Base-by-base conservation (phyloP, 23 tunicate species). In the Trididemnum miniatum region DNA sequence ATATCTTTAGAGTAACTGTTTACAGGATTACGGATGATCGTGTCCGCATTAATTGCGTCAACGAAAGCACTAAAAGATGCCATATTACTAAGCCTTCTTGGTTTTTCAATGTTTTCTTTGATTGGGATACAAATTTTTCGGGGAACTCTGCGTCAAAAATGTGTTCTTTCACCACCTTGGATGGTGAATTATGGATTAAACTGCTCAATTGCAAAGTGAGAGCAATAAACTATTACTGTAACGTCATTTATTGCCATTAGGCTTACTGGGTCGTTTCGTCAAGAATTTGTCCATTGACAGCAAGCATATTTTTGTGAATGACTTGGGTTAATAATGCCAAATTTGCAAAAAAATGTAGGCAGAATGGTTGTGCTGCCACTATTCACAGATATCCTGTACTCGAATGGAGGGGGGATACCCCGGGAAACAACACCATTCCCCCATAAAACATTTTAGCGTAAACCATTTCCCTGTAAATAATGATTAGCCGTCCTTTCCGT, bases 1-100 rank as follows among this genome's bases (percentile, higher is more conserved):
- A 38, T 76, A 32, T 44, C n/a, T 38, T 71, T 30, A n/a, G 28
- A 62, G 18, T 3, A 26, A 62, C 7, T 67, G 31, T 67, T 67
- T 67, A 24, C 80, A 91, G 97, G 97, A 22, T 65, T 91, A 0
- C 90, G 97, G 38, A 91, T 82, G 91, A 91, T 91, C 24, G 97
- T 91, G 1, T 91, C 97, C 20, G 97, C 97, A 0, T 65, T 91
- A 57, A 78, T 91, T 18, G 97, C 97, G 2, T 91, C 97, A 9
- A 91, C 97, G 4, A 91, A 91, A 51, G 97, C 97, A 23, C 59
- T 91, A 49, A 91, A 86, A 69, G 97, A 91, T 34, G 97, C 90
- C 31, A 85, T 83, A 81, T 50, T 91, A 24, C 74, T 91, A 26
- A 91, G 97, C 36, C 78, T 91, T 35, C 72, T 91, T 28, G 97